Percentiles rank a stretch among this genome's conserved stretches.
These are phyloP conservation scores for Tadarida brasiliensis DNA, from an alignment of 2,797 vertebrate species.

Conservation along the genomic window DNA sequence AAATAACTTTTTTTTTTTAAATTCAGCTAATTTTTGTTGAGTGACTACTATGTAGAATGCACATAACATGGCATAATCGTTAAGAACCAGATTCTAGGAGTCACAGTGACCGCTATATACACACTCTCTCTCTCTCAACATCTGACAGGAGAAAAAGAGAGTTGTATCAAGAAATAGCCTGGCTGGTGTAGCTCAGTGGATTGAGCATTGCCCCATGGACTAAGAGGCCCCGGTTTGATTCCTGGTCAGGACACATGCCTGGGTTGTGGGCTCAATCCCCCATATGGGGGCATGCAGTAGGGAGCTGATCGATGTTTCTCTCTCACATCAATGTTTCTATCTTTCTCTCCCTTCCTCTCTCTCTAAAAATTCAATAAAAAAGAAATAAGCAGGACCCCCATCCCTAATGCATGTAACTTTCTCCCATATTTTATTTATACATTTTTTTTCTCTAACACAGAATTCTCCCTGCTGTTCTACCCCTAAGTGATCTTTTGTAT, in stretches of 20 bases:
- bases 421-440: not conserved
- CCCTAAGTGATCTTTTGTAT: not conserved
- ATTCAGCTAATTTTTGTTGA: not conserved
- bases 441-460: not conserved
- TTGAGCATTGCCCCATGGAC: too few relatives aligned
- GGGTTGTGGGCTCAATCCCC: too few relatives aligned
- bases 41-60: not conserved
- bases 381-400: not conserved
- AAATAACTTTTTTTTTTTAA: slow-evolving; percentile 7
- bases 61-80: not conserved
- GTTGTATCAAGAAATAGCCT: not conserved
- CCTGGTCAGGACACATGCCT: too few relatives aligned
- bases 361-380: not conserved
- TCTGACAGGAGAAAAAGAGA: not conserved
- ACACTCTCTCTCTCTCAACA: not conserved
- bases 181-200: too few relatives aligned
- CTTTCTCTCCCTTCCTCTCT: too few relatives aligned
- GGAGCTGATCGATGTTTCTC: too few relatives aligned
- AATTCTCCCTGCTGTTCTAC: not conserved
- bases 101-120: not conserved
- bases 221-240: too few relatives aligned
- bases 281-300: too few relatives aligned
- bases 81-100: slow-evolving; percentile 32
- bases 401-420: not conserved
- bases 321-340: too few relatives aligned